Evolutionary conservation across 1,140 invertebrate genomes (phyloP), one percentile per base, ranked within the genome.

Genomic region (Zaprionus davidi): DNA sequence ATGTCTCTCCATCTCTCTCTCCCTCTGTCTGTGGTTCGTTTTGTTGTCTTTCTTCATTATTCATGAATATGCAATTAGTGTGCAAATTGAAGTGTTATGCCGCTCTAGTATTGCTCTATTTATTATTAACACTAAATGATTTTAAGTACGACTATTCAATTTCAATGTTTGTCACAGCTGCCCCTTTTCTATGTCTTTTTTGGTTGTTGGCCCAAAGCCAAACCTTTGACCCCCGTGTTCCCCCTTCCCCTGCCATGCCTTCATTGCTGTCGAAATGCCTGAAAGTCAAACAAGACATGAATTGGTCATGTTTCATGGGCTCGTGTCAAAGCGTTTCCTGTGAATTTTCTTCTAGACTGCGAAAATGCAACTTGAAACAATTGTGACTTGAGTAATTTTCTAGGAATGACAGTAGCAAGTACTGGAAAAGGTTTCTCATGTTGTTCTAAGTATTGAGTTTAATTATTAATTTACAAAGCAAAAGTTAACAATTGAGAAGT

Each of bases 21-120:
- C 17, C 22, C 31, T 34, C 9, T 49, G 15, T 3, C 38, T 41
- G n/a, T 51, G 46, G 15, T 11, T 12, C 20, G 20, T 22, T 51
- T 51, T 20, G 46, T 24, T 51, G 46, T 24, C 46, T 51, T 51
- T 24, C 22, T 51, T 51, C 85, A 74, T 80, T 90, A 90, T 90
- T 85, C 86, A 90, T 86, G 83, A 87, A 87, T 87, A 82, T 76
- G 79, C 79, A 86, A 87, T 86, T 86, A 86, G 79, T 87, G 76
- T 90, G 84, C 79, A 87, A 85, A 90, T 90, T 79, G 53, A 78
- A 90, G 79, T 85, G 76, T 81, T 82, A 31, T 22, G 41, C 41
- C 17, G 24, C 53, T 87, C 55, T 68, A 58, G 53, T 84, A 78
- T 46, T 36, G 46, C 70, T 76, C 72, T 76, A 85, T 76, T 72